Conservation (phyloP, 2,888 invertebrate genomes). For the Stegophylla sp. region DNA sequence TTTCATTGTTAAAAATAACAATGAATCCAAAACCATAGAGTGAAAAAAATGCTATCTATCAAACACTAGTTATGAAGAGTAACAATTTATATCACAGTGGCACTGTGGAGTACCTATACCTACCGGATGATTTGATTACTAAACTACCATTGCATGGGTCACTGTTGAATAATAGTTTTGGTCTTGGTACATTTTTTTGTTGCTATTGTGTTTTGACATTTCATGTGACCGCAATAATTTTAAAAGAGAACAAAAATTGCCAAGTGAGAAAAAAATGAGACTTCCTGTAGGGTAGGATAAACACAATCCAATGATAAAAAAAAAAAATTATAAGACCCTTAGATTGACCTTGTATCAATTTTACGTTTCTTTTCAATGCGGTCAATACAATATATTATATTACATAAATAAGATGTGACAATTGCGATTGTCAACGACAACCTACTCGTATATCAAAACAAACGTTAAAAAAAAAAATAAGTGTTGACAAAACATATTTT, state of each 20-base stretch:
- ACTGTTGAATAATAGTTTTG: not conserved
- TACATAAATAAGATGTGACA: slow-evolving; percentile 24
- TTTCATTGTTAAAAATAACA: slow-evolving; percentile 47
- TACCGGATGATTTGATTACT: slow-evolving; percentile 38
- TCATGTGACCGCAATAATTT: slow-evolving; percentile 36
- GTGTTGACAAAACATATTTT: slow-evolving; percentile 20
- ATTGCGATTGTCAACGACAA: slow-evolving; percentile 17
- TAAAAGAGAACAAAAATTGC: slow-evolving; percentile 26
- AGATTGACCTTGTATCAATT: slow-evolving; percentile 35
- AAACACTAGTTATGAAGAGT: slow-evolving; percentile 27
- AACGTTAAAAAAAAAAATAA: slow-evolving; percentile 36
- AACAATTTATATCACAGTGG: slow-evolving; percentile 39
- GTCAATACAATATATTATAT: not conserved
- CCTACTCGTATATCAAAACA: slow-evolving; percentile 31
- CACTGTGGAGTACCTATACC: not conserved
- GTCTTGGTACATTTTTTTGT: not conserved
- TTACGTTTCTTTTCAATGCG: slow-evolving; percentile 30
- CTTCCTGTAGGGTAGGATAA: slow-evolving; percentile 37
- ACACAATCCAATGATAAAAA: slow-evolving; percentile 1
- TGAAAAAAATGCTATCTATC: slow-evolving; percentile 39
- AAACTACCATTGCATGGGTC: slow-evolving; percentile 23
- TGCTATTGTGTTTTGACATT: slow-evolving; percentile 51
- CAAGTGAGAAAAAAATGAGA: slow-evolving; percentile 24
- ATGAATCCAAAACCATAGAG: slow-evolving; percentile 29
- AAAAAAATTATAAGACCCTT: slow-evolving; percentile 15